These are phyloP conservation scores for Cylas formicarius DNA, from an alignment of 1,140 invertebrate species.

Conservation along the genomic window DNA sequence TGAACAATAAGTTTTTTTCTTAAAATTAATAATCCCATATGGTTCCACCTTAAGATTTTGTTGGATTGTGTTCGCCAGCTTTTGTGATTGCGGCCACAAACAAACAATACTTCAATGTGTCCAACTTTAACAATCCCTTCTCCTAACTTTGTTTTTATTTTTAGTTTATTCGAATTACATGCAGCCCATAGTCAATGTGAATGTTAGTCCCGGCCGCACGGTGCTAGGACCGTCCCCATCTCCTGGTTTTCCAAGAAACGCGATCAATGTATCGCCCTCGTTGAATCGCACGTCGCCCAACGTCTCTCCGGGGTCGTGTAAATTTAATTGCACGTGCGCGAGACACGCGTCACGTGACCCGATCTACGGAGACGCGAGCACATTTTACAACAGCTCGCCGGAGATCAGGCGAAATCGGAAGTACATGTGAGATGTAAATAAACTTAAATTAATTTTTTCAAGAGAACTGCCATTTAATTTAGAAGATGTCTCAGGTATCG, in stretches of 20 bases:
- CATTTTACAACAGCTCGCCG: conserved; percentile 29
- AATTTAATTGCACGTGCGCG: conserved; percentile 24
- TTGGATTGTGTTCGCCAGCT: no score
- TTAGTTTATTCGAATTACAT: conserved; percentile 35
- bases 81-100: no score
- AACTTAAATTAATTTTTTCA: no score
- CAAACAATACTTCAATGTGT: no score
- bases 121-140: no score
- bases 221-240: conserved; percentile 9
- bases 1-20: no score
- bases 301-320: conserved; percentile 8
- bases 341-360: conserved; percentile 25
- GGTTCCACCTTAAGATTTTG: no score
- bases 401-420: conserved; percentile 30
- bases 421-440: conserved; percentile 29
- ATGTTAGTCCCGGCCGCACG: conserved; percentile 19
- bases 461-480: no score
- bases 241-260: conserved; percentile 8
- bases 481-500: no score
- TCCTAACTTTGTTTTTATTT: no score
- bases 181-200: conserved; percentile 36
- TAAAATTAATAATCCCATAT: no score
- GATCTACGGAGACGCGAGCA: conserved; percentile 33
- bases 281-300: conserved; percentile 12
- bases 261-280: conserved; percentile 2